Evolutionary conservation across 2,113 vertebrate genomes (phyloP), one percentile per base, ranked within the genome.

Genomic region (Crotalus tigris): DNA sequence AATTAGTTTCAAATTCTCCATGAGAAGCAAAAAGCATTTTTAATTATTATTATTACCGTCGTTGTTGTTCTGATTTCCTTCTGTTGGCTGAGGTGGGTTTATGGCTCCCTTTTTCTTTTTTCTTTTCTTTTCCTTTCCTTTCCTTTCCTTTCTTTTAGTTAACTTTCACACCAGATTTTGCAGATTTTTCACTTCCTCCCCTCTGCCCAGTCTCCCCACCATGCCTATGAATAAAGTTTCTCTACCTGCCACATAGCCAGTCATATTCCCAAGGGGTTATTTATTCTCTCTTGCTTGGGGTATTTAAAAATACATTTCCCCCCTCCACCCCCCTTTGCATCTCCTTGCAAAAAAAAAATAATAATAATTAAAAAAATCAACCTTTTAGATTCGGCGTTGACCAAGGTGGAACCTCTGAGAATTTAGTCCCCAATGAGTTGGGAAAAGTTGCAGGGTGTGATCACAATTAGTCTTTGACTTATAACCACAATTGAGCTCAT

Each of bases 1-100:
- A 96, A 94, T 87, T 88, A 90, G 90, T 88, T 97, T 95, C 94
- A 94, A 90, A 95, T 96, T 97, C 95, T 97, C 96, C 96, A 90
- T 96, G 96, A 97, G 96, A 97, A 97, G 92, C 64, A 90, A 95
- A 95, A 93, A 54, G 59, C 33, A 33, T 0, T 2, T 92, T 13
- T 51, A 91, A 86, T 61, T 26, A 1, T 39, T 29, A 0, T 49
- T 49, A 49, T 49, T 49, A 49, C 46, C 6, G 6, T 49, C 1
- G 46, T 46, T 11, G 33, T 26, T 54, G 17, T 81, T 54, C 24
- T 55, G 33, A 8, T 55, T 23, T 46, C 75, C 39, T 39, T 58
- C 9, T 21, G 21, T 59, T 44, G 19, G 6, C 87, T 88, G 33
- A n/a, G 54, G 0, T 58, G 39, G n/a, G 4, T 88, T 88, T 26